Evolutionary conservation across 2,797 vertebrate genomes (phyloP).

Genomic region (Gymnopithys bicolor): DNA sequence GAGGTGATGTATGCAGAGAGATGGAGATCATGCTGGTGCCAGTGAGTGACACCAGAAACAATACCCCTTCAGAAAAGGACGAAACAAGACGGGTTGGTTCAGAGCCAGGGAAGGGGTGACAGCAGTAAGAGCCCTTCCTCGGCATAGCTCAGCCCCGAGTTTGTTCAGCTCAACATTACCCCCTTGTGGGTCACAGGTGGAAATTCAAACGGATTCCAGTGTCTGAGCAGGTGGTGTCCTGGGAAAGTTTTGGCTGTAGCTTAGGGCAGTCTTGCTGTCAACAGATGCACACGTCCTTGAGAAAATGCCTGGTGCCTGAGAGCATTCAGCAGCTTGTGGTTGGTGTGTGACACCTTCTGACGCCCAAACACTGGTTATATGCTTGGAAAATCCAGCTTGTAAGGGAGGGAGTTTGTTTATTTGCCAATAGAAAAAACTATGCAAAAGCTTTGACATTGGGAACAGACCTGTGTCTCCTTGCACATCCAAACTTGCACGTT

Average conservation of each 20-base stretch:
- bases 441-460: background rate
- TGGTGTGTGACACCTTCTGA: background rate
- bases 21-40: background rate
- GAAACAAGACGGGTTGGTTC: rapidly evolving
- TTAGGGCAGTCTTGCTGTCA: background rate
- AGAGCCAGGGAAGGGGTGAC: background rate
- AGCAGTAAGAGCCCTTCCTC: background rate
- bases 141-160: background rate
- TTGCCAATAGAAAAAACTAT: background rate
- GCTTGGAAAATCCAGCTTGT: background rate
- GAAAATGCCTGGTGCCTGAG: background rate
- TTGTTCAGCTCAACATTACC: constrained; percentile 66
- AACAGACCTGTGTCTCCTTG: background rate
- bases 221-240: background rate
- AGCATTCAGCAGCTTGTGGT: background rate
- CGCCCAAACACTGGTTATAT: rapidly evolving
- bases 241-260: background rate
- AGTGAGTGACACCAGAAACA: background rate
- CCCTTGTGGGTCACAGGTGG: constrained; percentile 58
- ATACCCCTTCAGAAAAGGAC: background rate
- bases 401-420: background rate
- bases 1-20: background rate
- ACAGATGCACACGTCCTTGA: background rate
- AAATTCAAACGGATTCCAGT: constrained; percentile 16
- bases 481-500: rapidly evolving